Base-by-base conservation (phyloP, 2,113 vertebrate species). In the Casuarius casuarius region DNA sequence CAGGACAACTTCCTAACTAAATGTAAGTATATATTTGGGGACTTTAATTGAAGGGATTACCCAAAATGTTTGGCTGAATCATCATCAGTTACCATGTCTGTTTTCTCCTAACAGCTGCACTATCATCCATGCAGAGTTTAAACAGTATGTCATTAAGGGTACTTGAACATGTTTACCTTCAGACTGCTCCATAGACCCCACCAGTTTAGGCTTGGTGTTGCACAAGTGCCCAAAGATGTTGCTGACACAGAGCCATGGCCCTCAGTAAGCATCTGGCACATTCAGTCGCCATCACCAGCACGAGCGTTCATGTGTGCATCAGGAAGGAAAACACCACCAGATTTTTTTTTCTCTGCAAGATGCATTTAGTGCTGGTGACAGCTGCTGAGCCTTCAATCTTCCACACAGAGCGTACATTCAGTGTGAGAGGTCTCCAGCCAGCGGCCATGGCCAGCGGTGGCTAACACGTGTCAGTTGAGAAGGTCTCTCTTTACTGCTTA, bases 61-160 rank as follows among this genome's bases (percentile, higher is more conserved):
- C 68, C 74, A 5, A 89, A 92, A 89, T 83, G 28, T 89, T 97
- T 93, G 38, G 28, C 20, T 83, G 77, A 87, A 73, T 80, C 84
- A 54, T 67, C 26, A 33, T 86, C 74, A 81, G 35, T 90, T 93
- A 18, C 49, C 28, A 72, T 78, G 51, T 77, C 89, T 48, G 23
- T 83, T 92, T 81, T 59, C 63, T 89, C 33, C 8, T 66, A 56
- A 73, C 77, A 86, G 42, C 78, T 89, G 82, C 66, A 85, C 16
- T 38, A 0, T 82, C 40, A 40, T 61, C 44, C 75, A 31, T 82
- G 76, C 56, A 67, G 82, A 52, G 22, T 65, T 94, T 51, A 59
- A 58, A 66, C 44, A 54, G 20, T 26, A 5, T 52, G 49, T 29
- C 38, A 3, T 51, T 66, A 66, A 52, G 76, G 33, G 40, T 12